Evolutionary conservation across 2,797 vertebrate species (phyloP).

Genomic region (Cetoscarus ocellatus): DNA sequence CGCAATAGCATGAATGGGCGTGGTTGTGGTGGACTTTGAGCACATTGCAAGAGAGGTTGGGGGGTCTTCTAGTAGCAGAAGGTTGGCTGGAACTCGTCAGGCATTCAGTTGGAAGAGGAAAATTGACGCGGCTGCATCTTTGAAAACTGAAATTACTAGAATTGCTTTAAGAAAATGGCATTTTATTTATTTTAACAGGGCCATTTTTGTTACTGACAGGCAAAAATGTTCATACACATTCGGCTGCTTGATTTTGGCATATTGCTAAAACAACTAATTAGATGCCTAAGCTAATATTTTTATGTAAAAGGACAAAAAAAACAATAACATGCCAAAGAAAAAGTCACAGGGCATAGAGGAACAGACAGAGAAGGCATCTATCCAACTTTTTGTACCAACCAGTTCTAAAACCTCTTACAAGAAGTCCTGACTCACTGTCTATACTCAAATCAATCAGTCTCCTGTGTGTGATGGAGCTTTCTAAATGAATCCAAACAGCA

Average conservation of each 20-base stretch:
- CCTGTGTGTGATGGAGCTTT: not conserved
- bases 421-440: constrained; percentile 5
- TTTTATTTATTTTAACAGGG: no score
- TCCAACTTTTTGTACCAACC: not conserved
- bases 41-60: no score
- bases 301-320: not conserved
- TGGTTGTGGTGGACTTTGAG: no score
- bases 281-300: not conserved
- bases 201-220: no score
- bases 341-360: not conserved
- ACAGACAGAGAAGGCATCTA: not conserved
- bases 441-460: constrained; percentile 15
- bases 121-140: no score
- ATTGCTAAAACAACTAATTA: not conserved
- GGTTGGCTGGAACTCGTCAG: no score
- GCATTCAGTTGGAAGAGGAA: no score
- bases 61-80: no score
- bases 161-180: no score
- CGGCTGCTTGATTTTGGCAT: not conserved
- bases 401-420: constrained; percentile 1
- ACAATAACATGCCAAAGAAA: not conserved
- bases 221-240: no score
- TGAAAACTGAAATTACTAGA: no score
- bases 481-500: constrained; percentile 48
- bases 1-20: no score